Base-by-base conservation (phyloP, 2,797 vertebrate species). In the Merluccius polli region DNA sequence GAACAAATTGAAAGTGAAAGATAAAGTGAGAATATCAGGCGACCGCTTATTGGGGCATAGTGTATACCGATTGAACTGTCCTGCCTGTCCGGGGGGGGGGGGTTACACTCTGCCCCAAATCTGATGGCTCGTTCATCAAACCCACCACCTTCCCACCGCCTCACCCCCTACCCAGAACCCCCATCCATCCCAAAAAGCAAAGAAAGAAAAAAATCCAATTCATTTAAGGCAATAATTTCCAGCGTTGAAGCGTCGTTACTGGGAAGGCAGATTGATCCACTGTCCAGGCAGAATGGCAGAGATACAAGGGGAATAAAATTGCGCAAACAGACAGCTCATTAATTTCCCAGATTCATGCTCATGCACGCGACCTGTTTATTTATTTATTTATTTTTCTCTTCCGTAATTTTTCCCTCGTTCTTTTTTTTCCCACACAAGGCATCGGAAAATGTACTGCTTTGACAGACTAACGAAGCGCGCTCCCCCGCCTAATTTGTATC, bases 291-390 rank as follows among this genome's bases (percentile, higher is more conserved):
- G 85, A 92, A 89, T 76, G 85, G 86, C 83, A 74, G 80, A 80
- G 77, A 90, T 86, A 87, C 83, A 85, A 86, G 86, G 89, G 83
- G 86, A 93, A 91, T 92, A 92, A 91, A 92, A 90, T 90, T 89
- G 87, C 85, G 80, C 86, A 86, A 90, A 90, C 82, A 87, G 92
- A 91, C 92, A 92, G 89, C 87, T 92, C 92, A 91, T 94, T 94
- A 91, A 93, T 93, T 92, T 87, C 86, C 79, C 75, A 15, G 73
- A 82, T 82, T 81, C 81, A 85, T 70, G 78, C 89, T 88, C 63
- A 72, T 78, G 83, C 86, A 85, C 31, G 18, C 72, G 82, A 92
- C 86, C 89, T 82, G 82, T 44, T 44, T 44, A 15, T 13, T 44
- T 44, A 15, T 44, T 44, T 44, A 44, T 44, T 44, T 44, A 44